Evolutionary conservation across 2,797 vertebrate genomes (phyloP).

Genomic region (Gallinago nigripennis): DNA sequence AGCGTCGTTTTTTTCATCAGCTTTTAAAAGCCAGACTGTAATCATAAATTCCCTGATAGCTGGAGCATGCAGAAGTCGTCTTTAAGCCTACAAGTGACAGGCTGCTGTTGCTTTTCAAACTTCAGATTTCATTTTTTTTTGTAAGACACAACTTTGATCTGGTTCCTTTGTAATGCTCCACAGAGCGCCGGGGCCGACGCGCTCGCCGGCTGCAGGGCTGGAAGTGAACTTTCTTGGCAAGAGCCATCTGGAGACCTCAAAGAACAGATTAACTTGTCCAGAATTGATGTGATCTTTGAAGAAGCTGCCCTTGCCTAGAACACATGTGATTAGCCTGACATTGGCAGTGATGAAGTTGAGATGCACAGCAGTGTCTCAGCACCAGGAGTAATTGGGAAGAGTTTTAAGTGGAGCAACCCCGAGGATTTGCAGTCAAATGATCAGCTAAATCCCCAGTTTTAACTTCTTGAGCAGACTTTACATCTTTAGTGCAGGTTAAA

Average conservation of each 20-base stretch:
- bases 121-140: constrained; percentile 62
- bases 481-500: not conserved
- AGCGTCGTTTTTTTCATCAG: not conserved
- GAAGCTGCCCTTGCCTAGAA: constrained; percentile 58
- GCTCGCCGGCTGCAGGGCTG: constrained; percentile 45
- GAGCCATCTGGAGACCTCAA: constrained; percentile 68
- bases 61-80: constrained; percentile 58
- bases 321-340: constrained; percentile 53
- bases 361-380: not conserved
- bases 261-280: constrained; percentile 69
- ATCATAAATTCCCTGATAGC: constrained; percentile 68
- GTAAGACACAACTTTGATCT: constrained; percentile 64
- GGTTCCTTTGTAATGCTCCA: constrained; percentile 63
- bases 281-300: constrained; percentile 68
- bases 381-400: not conserved
- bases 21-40: constrained; percentile 62
- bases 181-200: not conserved
- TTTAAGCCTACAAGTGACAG: constrained; percentile 66
- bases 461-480: constrained; percentile 9
- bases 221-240: constrained; percentile 65
- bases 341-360: constrained; percentile 39
- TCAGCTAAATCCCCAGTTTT: constrained; percentile 8
- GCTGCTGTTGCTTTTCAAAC: constrained; percentile 71
- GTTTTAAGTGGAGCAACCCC: constrained; percentile 2
- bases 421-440: constrained; percentile 38